phyloP scores from a whole-genome alignment of 2,797 vertebrate genomes.

The Dipus sagitta region DNA sequence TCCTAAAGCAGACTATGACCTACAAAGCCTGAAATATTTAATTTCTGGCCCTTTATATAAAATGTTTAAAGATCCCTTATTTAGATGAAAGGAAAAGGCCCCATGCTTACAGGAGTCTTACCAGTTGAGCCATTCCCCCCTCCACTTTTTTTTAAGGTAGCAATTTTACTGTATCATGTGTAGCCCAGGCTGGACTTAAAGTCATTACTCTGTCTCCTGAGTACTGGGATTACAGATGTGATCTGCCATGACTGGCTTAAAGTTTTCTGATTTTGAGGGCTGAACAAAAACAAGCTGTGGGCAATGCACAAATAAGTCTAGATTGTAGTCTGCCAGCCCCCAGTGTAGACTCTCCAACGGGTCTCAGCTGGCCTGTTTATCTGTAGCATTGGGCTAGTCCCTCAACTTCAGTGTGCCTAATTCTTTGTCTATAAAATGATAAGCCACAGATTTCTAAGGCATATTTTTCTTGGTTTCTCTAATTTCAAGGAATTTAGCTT shows the following conservation, averaged over 20 bases:
- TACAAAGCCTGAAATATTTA: background rate
- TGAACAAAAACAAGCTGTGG: background rate
- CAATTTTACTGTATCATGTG: too few species aligned
- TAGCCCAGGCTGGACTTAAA: too few species aligned
- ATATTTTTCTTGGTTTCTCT: background rate
- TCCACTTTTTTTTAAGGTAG: too few species aligned
- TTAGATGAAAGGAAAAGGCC: background rate
- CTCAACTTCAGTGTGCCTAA: background rate
- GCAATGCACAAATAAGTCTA: background rate
- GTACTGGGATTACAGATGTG: too few species aligned
- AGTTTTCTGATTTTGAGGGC: background rate
- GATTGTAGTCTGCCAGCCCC: background rate
- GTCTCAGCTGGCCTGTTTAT: background rate
- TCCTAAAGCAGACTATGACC: background rate
- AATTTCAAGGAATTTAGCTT: constrained; percentile 28
- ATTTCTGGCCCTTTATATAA: background rate
- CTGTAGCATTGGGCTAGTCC: background rate
- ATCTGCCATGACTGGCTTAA: too few species aligned
- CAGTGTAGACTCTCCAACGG: background rate
- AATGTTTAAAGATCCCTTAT: background rate
- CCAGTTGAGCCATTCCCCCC: too few species aligned
- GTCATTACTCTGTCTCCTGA: too few species aligned
- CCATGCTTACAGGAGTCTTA: too few species aligned
- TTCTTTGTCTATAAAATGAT: background rate
- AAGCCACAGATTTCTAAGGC: background rate